Base-by-base conservation (phyloP, 92 coral and sea anemone species). In the Pocillopora grandis region DNA sequence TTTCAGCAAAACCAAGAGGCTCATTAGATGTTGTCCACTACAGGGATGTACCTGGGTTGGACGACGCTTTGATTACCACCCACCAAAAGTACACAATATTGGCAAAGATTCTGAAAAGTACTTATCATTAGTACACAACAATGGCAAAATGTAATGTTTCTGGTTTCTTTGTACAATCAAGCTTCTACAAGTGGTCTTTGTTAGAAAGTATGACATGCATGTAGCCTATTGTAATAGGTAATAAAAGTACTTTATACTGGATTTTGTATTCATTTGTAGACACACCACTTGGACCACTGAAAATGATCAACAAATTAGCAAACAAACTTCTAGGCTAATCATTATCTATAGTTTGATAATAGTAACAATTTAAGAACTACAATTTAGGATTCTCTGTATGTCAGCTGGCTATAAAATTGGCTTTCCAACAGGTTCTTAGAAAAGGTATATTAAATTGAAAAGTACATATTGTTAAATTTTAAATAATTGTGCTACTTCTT, bases 1-100 rank as follows among this genome's bases (percentile, higher is more conserved):
- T 42, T 42, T 42, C 49, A 42, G 49, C 49, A 42, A 42, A 42
- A 42, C 49, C 49, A 42, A 42, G 49, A 42, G 49, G 49, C 49
- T 5, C 49, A 42, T 1, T 42, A 3, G 49, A 42, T 42, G 49
- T 42, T 42, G 49, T 42, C 49, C 49, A 42, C 49, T 42, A 7
- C 3, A 85, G 84, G 84, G 89, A 77, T 85, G 89, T 85, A 78
- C 78, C 70, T 85, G 89, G 89, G 89, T 85, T 78, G 89, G 89
- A 66, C 31, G 84, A 78, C 74, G 79, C 78, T 85, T 77, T 27
- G 89, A 85, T 85, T 85, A 85, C 71, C 89, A 85, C 78, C 73
- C 71, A 67, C 89, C 84, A 59, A 78, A 78, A 49, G 79, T 42
- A 42, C 3, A 42, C 49, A 42, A 42, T 42, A 42, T 42, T 42